Evolutionary conservation across 2,797 vertebrate species (phyloP), one percentile per base, ranked within the genome.

Genomic region (Danio aesculapii): DNA sequence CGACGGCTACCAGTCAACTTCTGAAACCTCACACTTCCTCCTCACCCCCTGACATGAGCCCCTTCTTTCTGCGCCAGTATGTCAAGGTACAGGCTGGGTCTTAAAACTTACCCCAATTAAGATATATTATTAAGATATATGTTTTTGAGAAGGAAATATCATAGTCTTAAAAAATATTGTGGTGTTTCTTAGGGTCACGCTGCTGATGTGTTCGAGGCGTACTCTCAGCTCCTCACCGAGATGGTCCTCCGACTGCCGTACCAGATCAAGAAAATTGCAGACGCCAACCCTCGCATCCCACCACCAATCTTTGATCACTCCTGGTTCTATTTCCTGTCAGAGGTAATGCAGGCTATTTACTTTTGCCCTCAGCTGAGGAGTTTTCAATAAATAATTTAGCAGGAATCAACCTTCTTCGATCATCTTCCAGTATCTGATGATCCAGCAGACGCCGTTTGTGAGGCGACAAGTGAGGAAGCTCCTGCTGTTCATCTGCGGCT

Each of bases 201-300:
- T 77, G 96, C 98, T 6, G 98, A 99, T 84, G 98, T 99, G 52
- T 99, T 99, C 89, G 98, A 99, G 90, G 98, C 98, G 16, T 99
- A 99, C 85, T 98, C 98, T 3, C 98, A 99, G 89, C 95, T 99
- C 9, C 92, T 99, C 82, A 99, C 98, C 0, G 98, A 99, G 92
- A 99, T 99, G 98, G 98, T 99, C 0, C 95, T 99, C 68, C 90
- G 98, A 30, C 92, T 99, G 84, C 98, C 98, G 0, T 99, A 99
- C 90, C 98, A 99, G 91, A 99, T 99, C 89, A 99, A 99, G 88
- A 99, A 99, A 92, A 99, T 99, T 0, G 97, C 98, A 0, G 98
- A 99, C 83, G 95, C 96, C 63, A 99, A 97, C 84, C 95, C 97
- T 8, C 96, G 98, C 43, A 98, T 99, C 79, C 97, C 97, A 0